phyloP scores from a whole-genome alignment of 1,140 invertebrate species.

The Calephelis virginiensis region DNA sequence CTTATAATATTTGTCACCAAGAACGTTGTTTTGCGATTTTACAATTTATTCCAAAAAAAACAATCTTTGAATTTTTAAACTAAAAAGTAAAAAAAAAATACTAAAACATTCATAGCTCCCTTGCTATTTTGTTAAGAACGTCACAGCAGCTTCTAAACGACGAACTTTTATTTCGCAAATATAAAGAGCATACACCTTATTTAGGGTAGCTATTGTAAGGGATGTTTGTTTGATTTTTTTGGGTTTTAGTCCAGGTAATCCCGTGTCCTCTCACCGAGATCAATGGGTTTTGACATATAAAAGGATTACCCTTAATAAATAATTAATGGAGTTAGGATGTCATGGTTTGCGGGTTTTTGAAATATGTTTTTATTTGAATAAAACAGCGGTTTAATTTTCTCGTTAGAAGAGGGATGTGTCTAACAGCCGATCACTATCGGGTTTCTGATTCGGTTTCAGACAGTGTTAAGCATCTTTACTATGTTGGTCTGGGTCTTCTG shows the following conservation, averaged over 20 bases:
- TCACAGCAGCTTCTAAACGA: background rate
- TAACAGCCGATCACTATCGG: too few relatives aligned
- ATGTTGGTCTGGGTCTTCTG: too few relatives aligned
- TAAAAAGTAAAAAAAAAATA: too few relatives aligned
- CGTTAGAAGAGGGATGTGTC: too few relatives aligned
- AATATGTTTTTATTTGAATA: constrained; percentile 6
- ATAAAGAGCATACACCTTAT: constrained; percentile 16
- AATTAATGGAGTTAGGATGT: constrained; percentile 63
- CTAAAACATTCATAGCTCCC: background rate
- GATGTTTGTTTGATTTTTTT: constrained; percentile 68
- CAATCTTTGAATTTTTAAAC: too few relatives aligned
- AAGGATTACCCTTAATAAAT: constrained; percentile 75
- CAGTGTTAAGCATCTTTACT: too few relatives aligned
- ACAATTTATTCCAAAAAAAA: too few relatives aligned
- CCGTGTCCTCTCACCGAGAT: constrained; percentile 55
- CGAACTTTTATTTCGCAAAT: constrained; percentile 8
- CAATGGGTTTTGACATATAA: constrained; percentile 71
- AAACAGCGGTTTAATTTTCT: too few relatives aligned
- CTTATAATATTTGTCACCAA: too few relatives aligned
- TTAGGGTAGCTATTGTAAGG: constrained; percentile 52
- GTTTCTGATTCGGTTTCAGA: too few relatives aligned
- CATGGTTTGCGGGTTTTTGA: background rate
- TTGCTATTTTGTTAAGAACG: too few relatives aligned
- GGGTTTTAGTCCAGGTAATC: constrained; percentile 68
- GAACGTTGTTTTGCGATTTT: too few relatives aligned